Evolutionary conservation across 2,113 vertebrate species (phyloP).

Genomic region (Pteropus alecto): DNA sequence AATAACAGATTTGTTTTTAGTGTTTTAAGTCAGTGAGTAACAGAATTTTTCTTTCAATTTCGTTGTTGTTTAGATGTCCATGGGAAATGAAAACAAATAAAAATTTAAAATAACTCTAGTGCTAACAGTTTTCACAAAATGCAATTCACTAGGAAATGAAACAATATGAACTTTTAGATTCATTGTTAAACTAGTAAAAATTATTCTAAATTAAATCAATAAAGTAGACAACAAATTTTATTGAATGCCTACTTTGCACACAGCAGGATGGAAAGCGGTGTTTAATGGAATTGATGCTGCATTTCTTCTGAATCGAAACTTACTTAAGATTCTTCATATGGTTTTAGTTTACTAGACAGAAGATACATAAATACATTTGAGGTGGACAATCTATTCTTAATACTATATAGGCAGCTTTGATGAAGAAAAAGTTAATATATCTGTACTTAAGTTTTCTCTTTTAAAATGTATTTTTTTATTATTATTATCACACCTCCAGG

Average conservation of each 20-base stretch:
- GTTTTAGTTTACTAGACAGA: not conserved
- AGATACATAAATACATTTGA: not conserved
- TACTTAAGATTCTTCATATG: not conserved
- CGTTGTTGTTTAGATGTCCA: slow-evolving; percentile 51
- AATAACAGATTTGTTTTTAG: slow-evolving; percentile 55
- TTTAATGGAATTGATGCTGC: not conserved
- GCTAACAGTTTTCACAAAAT: not conserved
- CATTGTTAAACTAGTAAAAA: slow-evolving; percentile 3
- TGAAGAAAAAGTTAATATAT: not conserved
- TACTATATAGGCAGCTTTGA: not conserved
- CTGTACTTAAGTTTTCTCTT: not conserved
- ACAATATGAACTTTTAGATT: not conserved
- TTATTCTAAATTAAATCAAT: not conserved
- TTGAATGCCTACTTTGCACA: not conserved
- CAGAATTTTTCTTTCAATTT: slow-evolving; percentile 49
- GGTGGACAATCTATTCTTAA: not conserved
- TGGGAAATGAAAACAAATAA: slow-evolving; percentile 30
- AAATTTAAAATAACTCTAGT: not conserved
- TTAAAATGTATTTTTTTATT: not conserved
- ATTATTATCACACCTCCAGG: not conserved
- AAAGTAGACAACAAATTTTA: not conserved
- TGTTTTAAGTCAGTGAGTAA: slow-evolving; percentile 36
- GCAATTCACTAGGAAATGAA: slow-evolving; percentile 22
- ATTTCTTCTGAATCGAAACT: not conserved
- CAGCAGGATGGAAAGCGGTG: not conserved